These are phyloP conservation scores for Papilio demoleus DNA, from an alignment of 2,888 invertebrate species.

Conservation along the genomic window DNA sequence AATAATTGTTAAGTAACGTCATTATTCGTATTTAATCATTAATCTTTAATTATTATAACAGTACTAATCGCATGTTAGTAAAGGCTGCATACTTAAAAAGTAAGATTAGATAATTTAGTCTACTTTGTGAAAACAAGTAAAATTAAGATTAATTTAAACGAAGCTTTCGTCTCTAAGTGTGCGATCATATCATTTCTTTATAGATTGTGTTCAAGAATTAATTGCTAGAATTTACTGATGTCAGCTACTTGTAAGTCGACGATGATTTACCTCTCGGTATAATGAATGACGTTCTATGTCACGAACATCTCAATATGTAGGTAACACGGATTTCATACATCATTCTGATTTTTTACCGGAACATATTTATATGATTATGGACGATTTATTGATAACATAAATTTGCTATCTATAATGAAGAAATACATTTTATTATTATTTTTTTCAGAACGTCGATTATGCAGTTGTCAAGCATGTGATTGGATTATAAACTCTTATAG, in stretches of 20 bases:
- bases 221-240: conserved; percentile 24
- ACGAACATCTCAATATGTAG: not conserved
- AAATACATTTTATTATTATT: too few relatives aligned
- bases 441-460: too few relatives aligned
- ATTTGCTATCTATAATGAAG: not conserved
- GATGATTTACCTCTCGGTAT: conserved; percentile 1
- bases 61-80: too few relatives aligned
- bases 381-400: not conserved
- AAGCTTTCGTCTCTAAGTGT: not conserved
- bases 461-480: too few relatives aligned
- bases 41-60: too few relatives aligned
- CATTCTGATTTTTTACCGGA: not conserved
- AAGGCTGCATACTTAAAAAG: too few relatives aligned
- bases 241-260: not conserved
- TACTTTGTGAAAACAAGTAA: too few relatives aligned
- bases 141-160: not conserved
- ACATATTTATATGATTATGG: not conserved
- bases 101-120: too few relatives aligned
- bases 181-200: conserved; percentile 20
- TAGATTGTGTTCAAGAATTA: conserved; percentile 26
- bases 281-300: conserved; percentile 1
- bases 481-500: too few relatives aligned
- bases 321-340: not conserved
- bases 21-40: too few relatives aligned
- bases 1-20: too few relatives aligned